phyloP scores from a whole-genome alignment of 2,113 vertebrate species.

The Murina feae region DNA sequence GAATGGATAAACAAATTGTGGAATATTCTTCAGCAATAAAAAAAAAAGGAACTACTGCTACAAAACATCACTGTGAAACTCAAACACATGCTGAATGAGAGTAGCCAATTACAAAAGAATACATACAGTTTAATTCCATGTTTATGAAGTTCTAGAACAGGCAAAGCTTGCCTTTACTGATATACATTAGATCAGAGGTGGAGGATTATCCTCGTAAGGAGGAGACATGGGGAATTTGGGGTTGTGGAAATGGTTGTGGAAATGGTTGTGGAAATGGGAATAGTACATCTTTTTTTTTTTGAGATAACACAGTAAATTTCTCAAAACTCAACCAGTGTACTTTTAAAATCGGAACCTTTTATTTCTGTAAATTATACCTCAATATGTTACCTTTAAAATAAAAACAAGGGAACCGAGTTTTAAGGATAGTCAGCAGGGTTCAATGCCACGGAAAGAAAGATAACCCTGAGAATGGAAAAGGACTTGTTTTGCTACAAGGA shows the following conservation, averaged over 20 bases:
- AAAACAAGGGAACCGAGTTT: not conserved
- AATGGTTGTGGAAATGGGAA: too few relatives aligned
- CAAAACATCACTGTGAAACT: not conserved
- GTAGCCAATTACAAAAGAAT: not conserved
- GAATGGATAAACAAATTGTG: not conserved
- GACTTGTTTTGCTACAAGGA: not conserved
- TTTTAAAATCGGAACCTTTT: not conserved
- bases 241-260: not conserved
- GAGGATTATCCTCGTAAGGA: not conserved
- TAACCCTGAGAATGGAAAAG: not conserved
- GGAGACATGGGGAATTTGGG: not conserved
- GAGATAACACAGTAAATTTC: not conserved
- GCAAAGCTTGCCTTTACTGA: not conserved
- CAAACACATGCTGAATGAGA: not conserved
- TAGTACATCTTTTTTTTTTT: not conserved
- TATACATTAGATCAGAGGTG: not conserved
- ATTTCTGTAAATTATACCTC: not conserved
- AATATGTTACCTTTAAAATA: not conserved
- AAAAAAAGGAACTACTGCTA: not conserved
- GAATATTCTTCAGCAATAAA: not conserved
- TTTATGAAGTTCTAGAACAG: not conserved
- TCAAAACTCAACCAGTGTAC: not conserved
- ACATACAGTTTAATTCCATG: not conserved
- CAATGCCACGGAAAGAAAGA: not conserved
- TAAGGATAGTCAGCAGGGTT: not conserved